Base-by-base conservation (phyloP, 2,888 invertebrate genomes). In the Tuta absoluta region DNA sequence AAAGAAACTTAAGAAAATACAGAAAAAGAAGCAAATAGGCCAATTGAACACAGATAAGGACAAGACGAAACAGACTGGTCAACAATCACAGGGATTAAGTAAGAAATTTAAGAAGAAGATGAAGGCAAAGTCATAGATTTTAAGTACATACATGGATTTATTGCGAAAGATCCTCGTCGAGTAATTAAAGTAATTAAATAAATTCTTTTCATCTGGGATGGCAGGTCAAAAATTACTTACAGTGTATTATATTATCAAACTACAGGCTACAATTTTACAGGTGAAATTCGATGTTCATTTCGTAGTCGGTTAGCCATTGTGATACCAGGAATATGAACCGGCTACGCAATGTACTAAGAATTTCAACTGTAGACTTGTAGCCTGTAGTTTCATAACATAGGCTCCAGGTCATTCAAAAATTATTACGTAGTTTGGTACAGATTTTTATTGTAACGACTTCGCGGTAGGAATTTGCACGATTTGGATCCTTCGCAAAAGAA, bases 21-120 rank as follows among this genome's bases (percentile, higher is more conserved):
- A 78, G 10, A 80, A 85, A 58, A 85, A 85, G 65, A 88, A 89
- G 67, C 76, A 82, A 72, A 85, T 90, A 68, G 90, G 90, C 58
- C 78, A 85, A 65, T 63, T 88, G 21, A 84, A 81, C 64, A 71
- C 69, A 28, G 78, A 77, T 60, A 81, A 80, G 69, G 71, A 66
- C 61, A 75, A 73, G 62, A n/a, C 41, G n/a, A 41, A 41, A 41
- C 41, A 41, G 41, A 41, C 11, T 3, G 41, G 14, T 14, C 14
- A 73, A 66, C 66, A 62, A 56, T 65, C 66, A 53, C 75, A 77
- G 67, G 75, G 75, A 63, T 65, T 68, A 66, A 75, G 77, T 49
- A 81, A 81, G 65, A 80, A 78, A 64, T 73, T 76, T 66, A 75
- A 78, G 63, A 81, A 78, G 65, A 80, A 81, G 75, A 64, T 67